Conservation (phyloP, 2,797 vertebrate genomes). For the Halcyon leucocephala region DNA sequence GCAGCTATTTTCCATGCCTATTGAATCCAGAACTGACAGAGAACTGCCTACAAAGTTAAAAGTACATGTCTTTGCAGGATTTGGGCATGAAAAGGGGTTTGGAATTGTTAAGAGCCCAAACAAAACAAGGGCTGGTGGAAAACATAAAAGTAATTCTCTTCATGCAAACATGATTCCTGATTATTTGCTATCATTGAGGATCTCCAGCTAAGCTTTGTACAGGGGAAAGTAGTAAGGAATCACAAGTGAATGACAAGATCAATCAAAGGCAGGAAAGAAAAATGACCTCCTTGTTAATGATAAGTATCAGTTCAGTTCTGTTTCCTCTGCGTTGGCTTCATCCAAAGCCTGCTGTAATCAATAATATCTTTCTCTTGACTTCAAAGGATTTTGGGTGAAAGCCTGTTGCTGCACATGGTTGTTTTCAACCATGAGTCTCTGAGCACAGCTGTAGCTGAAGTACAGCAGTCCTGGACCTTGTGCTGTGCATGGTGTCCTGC, state of each 20-base stretch:
- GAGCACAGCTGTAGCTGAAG: neutral
- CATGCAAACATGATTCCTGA: neutral
- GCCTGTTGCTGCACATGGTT: neutral
- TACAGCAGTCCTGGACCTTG: neutral
- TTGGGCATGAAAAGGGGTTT: neutral
- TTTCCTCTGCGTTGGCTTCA: neutral
- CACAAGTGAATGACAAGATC: conserved; percentile 26
- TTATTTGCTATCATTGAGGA: neutral
- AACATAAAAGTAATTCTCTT: neutral
- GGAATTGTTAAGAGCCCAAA: neutral
- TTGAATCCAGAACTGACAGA: neutral
- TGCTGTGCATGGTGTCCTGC: neutral
- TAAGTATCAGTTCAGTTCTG: neutral
- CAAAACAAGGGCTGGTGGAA: neutral
- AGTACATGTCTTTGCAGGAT: neutral
- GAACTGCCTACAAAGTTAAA: neutral
- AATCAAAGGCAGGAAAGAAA: conserved; percentile 17
- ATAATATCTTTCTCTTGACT: neutral
- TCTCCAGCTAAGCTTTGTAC: neutral
- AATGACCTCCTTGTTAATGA: neutral
- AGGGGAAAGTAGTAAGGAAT: neutral
- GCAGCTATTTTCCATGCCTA: neutral
- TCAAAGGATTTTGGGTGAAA: neutral
- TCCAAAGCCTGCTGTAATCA: neutral
- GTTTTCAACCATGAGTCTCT: neutral